These are phyloP conservation scores for Tigriopus japonicus DNA, from an alignment of 1,140 invertebrate species.

Conservation along the genomic window DNA sequence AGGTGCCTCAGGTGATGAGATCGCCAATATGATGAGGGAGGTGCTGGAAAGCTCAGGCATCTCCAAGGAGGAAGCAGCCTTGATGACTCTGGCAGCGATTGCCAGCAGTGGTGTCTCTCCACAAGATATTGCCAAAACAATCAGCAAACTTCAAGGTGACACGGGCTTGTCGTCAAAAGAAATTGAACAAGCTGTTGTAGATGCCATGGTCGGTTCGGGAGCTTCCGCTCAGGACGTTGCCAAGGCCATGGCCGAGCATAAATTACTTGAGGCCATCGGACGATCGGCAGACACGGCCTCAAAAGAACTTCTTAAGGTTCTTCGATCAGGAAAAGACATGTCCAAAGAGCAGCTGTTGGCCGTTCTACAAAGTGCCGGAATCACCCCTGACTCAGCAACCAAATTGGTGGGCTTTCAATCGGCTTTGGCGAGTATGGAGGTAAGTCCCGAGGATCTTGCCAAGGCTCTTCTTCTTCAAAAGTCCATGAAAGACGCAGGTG, in stretches of 20 bases:
- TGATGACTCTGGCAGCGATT: background rate
- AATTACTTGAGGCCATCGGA: background rate
- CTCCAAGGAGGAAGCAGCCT: background rate
- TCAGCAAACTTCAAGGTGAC: background rate
- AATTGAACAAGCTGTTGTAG: background rate
- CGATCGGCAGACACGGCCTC: background rate
- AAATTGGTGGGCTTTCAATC: conserved; percentile 8
- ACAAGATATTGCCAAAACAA: conserved; percentile 9
- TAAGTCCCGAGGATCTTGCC: background rate
- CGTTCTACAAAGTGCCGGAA: background rate
- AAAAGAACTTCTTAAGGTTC: background rate
- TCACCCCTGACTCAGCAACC: background rate
- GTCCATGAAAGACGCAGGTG: background rate
- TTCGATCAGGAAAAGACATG: conserved; percentile 6
- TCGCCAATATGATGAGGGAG: background rate
- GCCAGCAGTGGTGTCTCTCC: background rate
- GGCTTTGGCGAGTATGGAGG: background rate
- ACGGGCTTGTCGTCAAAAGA: background rate
- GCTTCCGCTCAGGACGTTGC: conserved; percentile 2
- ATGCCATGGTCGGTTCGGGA: conserved; percentile 9
- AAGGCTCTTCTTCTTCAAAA: conserved; percentile 5
- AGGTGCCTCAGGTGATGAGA: background rate
- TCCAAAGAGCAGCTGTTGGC: background rate
- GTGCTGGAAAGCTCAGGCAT: background rate
- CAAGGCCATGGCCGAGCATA: background rate